Evolutionary conservation across 2,888 invertebrate species (phyloP), one percentile per base, ranked within the genome.

Genomic region (Tetragonisca angustula): DNA sequence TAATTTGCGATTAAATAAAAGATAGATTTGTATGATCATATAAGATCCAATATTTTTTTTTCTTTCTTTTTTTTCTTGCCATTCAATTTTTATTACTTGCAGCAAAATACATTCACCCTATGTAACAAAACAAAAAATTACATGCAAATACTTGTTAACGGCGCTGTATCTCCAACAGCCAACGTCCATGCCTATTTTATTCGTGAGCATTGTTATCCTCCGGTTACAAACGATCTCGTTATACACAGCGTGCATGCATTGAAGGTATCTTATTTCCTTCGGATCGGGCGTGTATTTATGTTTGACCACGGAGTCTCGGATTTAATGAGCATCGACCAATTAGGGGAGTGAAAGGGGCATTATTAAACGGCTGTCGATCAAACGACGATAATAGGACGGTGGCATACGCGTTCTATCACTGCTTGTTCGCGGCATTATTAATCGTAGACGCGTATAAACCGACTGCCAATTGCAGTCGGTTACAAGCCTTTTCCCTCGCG

Each of bases 401-500:
- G 32, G 21, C 21, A 15, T 56, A 56, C 65, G 19, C 67, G 62
- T 59, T 19, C 11, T 21, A 54, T 24, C 24, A 21, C 19, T 43
- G 54, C 27, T 82, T 73, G 68, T 52, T 52, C 50, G 72, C 27
- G 5, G 21, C n/a, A 52, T 62, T 82, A 61, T 56, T 43, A 50
- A 62, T 64, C 62, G 27, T 13, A 36, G 49, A 64, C 61, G 49
- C 56, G 62, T 73, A 68, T 64, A 76, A 71, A 27, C 13, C n/a
- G 27, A 64, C 76, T 76, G 83, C 76, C 83, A 83, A 76, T 83
- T 59, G 83, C 83, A 83, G 64, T 21, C n/a, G 43, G 52, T 64
- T 64, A 72, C 19, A 61, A 15, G 50, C 24, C 27, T 54, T 75
- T 21, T 21, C 59, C 67, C 71, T 11, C n/a, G 21, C 43, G 27